Conservation (phyloP, 2,113 vertebrate species). For the Ciconia maguari region DNA sequence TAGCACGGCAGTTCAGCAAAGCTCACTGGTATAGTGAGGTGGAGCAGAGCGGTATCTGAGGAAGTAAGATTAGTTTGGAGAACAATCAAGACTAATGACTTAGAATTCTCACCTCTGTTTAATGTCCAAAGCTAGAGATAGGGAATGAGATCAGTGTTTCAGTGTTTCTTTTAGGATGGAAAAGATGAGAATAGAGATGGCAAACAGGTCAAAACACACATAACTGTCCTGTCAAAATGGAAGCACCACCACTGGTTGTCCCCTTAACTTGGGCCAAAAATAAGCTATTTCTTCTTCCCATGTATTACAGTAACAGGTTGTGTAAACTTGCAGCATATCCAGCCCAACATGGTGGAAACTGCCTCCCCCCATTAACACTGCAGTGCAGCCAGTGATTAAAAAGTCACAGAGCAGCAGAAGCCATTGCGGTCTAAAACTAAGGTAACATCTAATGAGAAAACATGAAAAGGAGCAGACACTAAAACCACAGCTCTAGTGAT, state of each 20-base stretch:
- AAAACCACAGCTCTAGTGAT: not conserved
- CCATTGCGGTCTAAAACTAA: not conserved
- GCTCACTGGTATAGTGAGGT: not conserved
- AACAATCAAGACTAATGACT: not conserved
- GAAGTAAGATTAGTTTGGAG: not conserved
- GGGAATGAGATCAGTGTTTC: accelerated
- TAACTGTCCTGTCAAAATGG: not conserved
- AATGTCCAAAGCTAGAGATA: not conserved
- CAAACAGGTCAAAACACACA: not conserved
- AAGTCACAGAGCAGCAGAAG: not conserved
- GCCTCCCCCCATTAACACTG: not conserved
- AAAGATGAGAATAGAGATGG: not conserved
- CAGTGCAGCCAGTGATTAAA: not conserved
- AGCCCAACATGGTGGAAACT: accelerated
- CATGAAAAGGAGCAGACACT: not conserved
- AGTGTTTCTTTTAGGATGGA: not conserved
- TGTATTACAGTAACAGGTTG: not conserved
- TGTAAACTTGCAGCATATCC: not conserved
- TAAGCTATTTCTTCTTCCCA: not conserved
- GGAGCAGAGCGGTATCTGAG: not conserved
- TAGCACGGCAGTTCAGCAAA: not conserved
- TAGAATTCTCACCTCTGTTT: not conserved
- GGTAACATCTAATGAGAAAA: not conserved
- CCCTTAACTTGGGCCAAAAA: not conserved
- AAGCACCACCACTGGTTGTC: not conserved